These are phyloP conservation scores for Phaenicophaeus curvirostris DNA, from an alignment of 2,797 vertebrate species.

Conservation along the genomic window DNA sequence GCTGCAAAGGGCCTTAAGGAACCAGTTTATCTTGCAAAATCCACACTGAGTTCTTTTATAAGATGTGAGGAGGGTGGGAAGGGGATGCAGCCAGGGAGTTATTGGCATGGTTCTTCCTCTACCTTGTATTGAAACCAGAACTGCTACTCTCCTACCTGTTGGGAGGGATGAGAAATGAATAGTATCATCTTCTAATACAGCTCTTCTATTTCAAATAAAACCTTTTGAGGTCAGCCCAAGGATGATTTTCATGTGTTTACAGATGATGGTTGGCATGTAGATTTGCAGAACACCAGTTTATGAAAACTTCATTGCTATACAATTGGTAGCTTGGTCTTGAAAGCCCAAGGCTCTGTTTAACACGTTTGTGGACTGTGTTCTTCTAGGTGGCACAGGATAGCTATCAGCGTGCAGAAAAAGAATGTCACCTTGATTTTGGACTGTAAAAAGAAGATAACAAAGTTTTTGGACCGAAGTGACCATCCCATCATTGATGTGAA, in stretches of 20 bases:
- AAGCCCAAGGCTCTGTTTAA: background rate
- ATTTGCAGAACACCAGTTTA: background rate
- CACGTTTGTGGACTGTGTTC: background rate
- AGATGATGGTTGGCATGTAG: background rate
- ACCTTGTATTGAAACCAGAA: background rate
- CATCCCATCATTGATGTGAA: constrained; percentile 92
- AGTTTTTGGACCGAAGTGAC: constrained; percentile 85
- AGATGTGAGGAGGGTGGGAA: background rate
- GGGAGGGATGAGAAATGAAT: background rate
- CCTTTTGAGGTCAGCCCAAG: background rate
- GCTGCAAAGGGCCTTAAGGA: background rate
- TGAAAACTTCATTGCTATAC: background rate
- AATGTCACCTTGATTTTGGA: constrained; percentile 94
- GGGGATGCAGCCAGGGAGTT: background rate
- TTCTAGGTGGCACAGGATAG: constrained; percentile 93
- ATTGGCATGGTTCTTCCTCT: background rate
- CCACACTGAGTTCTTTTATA: too few species aligned
- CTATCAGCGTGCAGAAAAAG: constrained; percentile 93
- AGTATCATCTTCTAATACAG: background rate
- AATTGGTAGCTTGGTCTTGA: background rate
- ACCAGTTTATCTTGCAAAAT: background rate
- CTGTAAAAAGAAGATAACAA: constrained; percentile 93
- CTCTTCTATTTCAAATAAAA: background rate
- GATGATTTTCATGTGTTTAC: background rate
- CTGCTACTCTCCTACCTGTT: background rate